A percentile compares a stretch with the other conserved stretches of the same genome.
Conservation (phyloP, 2,113 vertebrate genomes). For the Scartelaos histophorus region DNA sequence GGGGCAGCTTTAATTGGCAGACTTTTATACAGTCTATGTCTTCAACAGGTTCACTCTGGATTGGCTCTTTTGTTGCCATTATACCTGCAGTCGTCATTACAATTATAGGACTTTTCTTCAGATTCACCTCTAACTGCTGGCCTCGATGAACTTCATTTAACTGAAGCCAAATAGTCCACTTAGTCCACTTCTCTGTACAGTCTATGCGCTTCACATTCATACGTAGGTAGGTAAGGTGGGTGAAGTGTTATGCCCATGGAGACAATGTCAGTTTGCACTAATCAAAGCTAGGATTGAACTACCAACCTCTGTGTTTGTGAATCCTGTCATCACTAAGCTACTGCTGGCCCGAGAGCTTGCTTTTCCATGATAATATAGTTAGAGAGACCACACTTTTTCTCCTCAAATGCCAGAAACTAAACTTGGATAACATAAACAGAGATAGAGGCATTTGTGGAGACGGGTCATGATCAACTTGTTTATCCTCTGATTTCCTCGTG, state of each 20-base stretch:
- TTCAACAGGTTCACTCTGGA: no score
- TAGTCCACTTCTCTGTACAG: no score
- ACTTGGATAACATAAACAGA: constrained; percentile 9
- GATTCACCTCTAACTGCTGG: no score
- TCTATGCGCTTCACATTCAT: no score
- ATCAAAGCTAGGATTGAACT: not conserved
- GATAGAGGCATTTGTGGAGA: constrained; percentile 22
- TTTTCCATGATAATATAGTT: not conserved
- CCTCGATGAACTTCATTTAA: no score
- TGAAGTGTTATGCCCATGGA: no score
- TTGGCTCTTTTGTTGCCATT: no score
- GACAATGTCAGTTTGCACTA: not conserved
- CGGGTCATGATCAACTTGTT: constrained; percentile 39
- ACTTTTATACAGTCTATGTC: constrained; percentile 38
- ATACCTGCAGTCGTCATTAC: no score
- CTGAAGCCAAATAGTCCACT: no score
- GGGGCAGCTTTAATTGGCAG: constrained; percentile 50
- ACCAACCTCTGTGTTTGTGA: not conserved
- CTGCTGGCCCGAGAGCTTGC: not conserved
- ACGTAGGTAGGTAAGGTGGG: no score
- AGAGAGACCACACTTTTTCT: not conserved
- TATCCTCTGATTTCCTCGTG: constrained; percentile 43
- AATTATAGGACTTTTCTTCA: no score
- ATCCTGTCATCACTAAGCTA: not conserved
- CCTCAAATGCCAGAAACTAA: not conserved